Evolutionary conservation across 2,113 vertebrate species (phyloP).

Genomic region (Macrotus californicus): DNA sequence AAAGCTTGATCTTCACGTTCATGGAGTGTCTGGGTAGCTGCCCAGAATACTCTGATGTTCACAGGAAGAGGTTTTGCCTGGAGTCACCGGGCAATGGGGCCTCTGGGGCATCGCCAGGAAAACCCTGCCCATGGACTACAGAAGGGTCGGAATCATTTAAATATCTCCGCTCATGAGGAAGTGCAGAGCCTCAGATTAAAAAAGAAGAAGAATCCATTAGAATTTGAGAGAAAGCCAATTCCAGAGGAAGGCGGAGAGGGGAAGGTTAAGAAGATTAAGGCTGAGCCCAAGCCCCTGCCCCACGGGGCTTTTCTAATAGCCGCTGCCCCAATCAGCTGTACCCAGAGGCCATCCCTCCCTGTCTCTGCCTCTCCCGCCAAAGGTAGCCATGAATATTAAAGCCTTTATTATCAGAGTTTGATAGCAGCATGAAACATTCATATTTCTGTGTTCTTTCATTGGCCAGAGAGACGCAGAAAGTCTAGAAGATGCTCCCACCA

Average conservation of each 20-base stretch:
- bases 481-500: slow-evolving; percentile 64
- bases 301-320: slow-evolving; percentile 69
- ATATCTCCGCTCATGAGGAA: slow-evolving; percentile 75
- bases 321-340: slow-evolving; percentile 73
- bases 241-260: slow-evolving; percentile 66
- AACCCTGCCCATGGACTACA: slow-evolving; percentile 57
- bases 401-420: slow-evolving; percentile 82
- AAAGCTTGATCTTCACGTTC: neutral
- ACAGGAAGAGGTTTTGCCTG: slow-evolving; percentile 63
- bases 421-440: slow-evolving; percentile 82
- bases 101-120: slow-evolving; percentile 69
- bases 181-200: slow-evolving; percentile 63
- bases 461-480: slow-evolving; percentile 55
- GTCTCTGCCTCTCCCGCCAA: slow-evolving; percentile 67
- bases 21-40: neutral
- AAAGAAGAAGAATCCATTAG: slow-evolving; percentile 68
- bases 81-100: slow-evolving; percentile 58
- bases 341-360: slow-evolving; percentile 78
- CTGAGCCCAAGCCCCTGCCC: slow-evolving; percentile 62
- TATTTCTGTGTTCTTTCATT: slow-evolving; percentile 73
- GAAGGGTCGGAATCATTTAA: slow-evolving; percentile 73
- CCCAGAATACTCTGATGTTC: slow-evolving; percentile 68
- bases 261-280: slow-evolving; percentile 79
- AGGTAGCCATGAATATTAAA: slow-evolving; percentile 85
- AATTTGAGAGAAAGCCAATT: slow-evolving; percentile 76